Evolutionary conservation across 1,140 invertebrate genomes (phyloP), one percentile per base, ranked within the genome.

Genomic region (Drosophila pandora): DNA sequence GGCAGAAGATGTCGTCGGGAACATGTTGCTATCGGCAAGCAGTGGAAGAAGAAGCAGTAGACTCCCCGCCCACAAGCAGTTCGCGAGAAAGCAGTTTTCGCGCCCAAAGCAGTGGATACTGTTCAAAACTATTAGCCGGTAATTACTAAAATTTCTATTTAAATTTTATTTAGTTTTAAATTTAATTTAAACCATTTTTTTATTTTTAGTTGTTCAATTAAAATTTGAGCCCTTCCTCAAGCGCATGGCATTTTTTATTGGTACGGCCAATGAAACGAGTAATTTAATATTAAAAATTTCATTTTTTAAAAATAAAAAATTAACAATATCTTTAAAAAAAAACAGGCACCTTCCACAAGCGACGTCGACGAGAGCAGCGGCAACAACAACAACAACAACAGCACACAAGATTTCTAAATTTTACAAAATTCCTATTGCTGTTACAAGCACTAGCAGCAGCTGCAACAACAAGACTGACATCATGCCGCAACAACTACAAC

Each of bases 11-110:
- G 53, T 49, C 53, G 47, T 25, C 25, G 23, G 70, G 39, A 13
- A 17, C 55, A 62, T 85, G 72, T 81, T 81, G 81, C 77, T 70
- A 57, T 39, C 37, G 41, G 23, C 52, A 67, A 30, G 30, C 72
- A 76, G 83, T 79, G 39, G 45, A 87, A 76, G 74, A 49, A 37
- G 45, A 87, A 76, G 74, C 52, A 64, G 52, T 60, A 50, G 74
- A 87, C 62, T 17, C 17, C 17, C 52, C 57, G 58, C 60, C 71
- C 56, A 22, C 45, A 50, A 64, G 30, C 25, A 32, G 45, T 28
- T n/a, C 6, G 3, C 13, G 56, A 52, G 25, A 61, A 79, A 67
- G 56, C 49, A 81, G 64, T 59, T 37, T 12, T 37, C 3, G 41
- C 13, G 10, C 17, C 2, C 39, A 12, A 37, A 50, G 8, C 39